Base-by-base conservation (phyloP, 2,888 invertebrate genomes). In the Subacronicta megacephala region DNA sequence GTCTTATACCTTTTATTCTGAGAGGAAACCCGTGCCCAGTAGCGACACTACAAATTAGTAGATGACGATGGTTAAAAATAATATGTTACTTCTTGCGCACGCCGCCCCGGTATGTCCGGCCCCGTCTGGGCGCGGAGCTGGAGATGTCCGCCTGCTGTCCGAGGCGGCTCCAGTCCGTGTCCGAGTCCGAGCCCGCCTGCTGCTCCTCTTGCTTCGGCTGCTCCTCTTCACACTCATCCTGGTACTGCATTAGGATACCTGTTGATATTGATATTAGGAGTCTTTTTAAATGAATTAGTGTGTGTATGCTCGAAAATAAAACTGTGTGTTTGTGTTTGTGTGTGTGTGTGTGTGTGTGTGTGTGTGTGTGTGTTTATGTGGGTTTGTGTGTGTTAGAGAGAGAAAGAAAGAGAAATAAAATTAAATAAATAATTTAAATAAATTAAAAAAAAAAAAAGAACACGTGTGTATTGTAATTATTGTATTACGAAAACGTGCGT, bases 191-290 rank as follows among this genome's bases (percentile, higher is more conserved):
- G 0, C 72, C 80, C 0, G 42, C 44, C 0, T 78, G 77, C 0
- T 67, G 54, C 53, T 79, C 62, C 0, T 7, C 31, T 1, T 64
- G 63, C 7, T 77, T 50, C 3, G 66, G 60, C 6, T 72, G 46
- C 35, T 85, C 88, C 37, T 86, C 72, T 49, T 89, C 90, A 12
- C 91, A 29, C 37, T 92, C 90, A 43, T 90, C 93, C 56, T 93
- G 89, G 65, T 90, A 86, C 59, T 93, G 88, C 89, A 92, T 92
- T 6, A 88, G 81, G 12, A 91, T 78, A 41, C 92, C 91, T 90
- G 77, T 10, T 7, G 3, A 13, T 15, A 7, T 31, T 31, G 10
- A 0, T 23, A n/a, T n/a, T n/a, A n/a, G n/a, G n/a, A n/a, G 7
- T 16, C 2, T 16, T 16, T 16, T 1, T 16, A 0, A 1, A 13